Percentiles rank a stretch among this genome's conserved stretches.
phyloP scores from a whole-genome alignment of 2,797 vertebrate species.

The Falco rusticolus region DNA sequence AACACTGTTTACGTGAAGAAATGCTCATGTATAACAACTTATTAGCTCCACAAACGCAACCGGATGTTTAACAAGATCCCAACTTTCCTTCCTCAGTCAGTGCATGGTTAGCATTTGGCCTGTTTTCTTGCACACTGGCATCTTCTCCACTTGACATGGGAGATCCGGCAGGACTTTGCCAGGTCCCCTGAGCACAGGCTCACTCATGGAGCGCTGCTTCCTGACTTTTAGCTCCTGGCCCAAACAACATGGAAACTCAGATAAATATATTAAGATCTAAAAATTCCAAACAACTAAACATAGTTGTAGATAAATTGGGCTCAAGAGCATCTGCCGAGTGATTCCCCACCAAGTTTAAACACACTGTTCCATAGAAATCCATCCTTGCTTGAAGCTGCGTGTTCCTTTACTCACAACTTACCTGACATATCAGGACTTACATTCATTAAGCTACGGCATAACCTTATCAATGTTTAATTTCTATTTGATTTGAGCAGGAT shows the following conservation, averaged over 20 bases:
- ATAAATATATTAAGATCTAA: neutral
- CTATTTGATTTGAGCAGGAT: neutral
- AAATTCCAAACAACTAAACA: neutral
- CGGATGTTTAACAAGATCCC: neutral
- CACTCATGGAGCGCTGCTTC: neutral
- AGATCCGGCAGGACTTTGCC: neutral
- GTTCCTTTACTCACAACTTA: neutral
- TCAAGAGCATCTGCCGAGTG: slow-evolving; percentile 2
- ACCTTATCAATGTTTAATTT: neutral
- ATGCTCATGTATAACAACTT: neutral
- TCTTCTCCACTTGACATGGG: neutral
- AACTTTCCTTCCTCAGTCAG: neutral
- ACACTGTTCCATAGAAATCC: neutral
- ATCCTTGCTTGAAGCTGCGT: neutral
- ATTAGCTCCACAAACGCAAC: neutral
- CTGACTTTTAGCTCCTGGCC: neutral
- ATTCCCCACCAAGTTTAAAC: slow-evolving; percentile 2
- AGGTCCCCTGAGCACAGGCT: neutral
- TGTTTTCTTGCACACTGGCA: neutral
- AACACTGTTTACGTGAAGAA: neutral
- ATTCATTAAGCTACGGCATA: neutral
- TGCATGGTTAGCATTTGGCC: neutral
- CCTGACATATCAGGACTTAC: neutral
- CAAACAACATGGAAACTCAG: neutral
- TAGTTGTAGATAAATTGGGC: neutral